A percentile compares a stretch with the other conserved stretches of the same genome.
phyloP scores from a whole-genome alignment of 2,113 vertebrate genomes.

The Mola mola region DNA sequence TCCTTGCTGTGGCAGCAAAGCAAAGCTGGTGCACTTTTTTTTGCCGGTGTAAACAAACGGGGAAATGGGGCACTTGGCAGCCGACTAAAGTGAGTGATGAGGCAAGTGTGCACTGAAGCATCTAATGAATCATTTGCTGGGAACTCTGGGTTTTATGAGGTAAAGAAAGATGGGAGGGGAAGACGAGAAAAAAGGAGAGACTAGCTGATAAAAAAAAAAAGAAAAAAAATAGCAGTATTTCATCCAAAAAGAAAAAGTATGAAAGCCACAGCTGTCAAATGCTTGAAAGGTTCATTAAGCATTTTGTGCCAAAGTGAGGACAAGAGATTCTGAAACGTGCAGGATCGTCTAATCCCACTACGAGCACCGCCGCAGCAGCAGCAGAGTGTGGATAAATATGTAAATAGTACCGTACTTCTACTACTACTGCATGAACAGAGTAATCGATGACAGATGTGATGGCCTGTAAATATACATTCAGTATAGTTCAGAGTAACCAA shows the following conservation, averaged over 20 bases:
- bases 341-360: conserved; percentile 34
- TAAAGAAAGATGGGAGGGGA: conserved; percentile 68
- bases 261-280: conserved; percentile 49
- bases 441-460: neutral
- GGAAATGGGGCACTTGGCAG: conserved; percentile 80
- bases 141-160: conserved; percentile 73
- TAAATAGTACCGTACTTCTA: neutral
- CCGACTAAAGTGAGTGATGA: conserved; percentile 75
- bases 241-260: conserved; percentile 32
- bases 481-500: neutral
- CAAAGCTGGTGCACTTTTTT: conserved; percentile 66
- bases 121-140: conserved; percentile 78
- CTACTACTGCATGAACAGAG: conserved; percentile 9
- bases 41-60: conserved; percentile 75
- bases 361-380: conserved; percentile 27
- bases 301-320: conserved; percentile 21
- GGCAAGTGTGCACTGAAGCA: conserved; percentile 77
- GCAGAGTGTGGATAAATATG: conserved; percentile 5
- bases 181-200: conserved; percentile 53
- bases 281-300: conserved; percentile 32
- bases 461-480: neutral
- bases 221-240: conserved; percentile 35
- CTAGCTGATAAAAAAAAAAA: conserved; percentile 33
- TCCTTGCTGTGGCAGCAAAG: conserved; percentile 51
- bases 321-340: conserved; percentile 44